Conservation (phyloP, 2,113 vertebrate genomes). For the Rhynchomys soricoides region DNA sequence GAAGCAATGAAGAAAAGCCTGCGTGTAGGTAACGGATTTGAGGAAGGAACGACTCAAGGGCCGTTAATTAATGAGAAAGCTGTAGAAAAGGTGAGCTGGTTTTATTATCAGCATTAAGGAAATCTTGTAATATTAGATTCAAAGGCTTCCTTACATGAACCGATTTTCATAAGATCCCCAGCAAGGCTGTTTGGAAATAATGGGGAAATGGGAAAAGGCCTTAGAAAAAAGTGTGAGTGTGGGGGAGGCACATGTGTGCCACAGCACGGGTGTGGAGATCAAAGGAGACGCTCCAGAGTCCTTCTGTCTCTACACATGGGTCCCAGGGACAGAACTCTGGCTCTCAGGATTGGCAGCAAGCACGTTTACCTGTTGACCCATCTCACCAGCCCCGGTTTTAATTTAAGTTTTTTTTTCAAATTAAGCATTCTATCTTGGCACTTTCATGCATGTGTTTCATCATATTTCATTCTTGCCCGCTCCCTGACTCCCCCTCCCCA, state of each 20-base stretch:
- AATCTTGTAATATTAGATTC: neutral
- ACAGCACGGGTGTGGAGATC: neutral
- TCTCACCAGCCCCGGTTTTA: neutral
- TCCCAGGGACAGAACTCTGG: neutral
- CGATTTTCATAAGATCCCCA: neutral
- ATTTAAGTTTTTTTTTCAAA: neutral
- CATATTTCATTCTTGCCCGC: neutral
- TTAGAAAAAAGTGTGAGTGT: too few species aligned
- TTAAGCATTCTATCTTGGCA: too few species aligned
- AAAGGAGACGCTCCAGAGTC: neutral
- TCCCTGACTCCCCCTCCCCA: neutral
- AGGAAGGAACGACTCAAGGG: slow-evolving; percentile 93
- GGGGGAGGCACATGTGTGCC: too few species aligned
- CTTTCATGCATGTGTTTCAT: too few species aligned
- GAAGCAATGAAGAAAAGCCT: slow-evolving; percentile 90
- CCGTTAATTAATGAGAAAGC: slow-evolving; percentile 95
- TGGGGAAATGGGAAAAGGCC: neutral
- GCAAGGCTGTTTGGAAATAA: neutral
- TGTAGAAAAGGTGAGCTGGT: slow-evolving; percentile 92
- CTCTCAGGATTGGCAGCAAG: neutral
- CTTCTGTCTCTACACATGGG: neutral
- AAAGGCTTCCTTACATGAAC: neutral
- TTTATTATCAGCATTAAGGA: neutral
- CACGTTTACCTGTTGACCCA: too few species aligned
- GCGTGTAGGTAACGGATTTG: slow-evolving; percentile 91